Conservation (phyloP, 2,888 invertebrate genomes). For the Caradrina clavipalpis region DNA sequence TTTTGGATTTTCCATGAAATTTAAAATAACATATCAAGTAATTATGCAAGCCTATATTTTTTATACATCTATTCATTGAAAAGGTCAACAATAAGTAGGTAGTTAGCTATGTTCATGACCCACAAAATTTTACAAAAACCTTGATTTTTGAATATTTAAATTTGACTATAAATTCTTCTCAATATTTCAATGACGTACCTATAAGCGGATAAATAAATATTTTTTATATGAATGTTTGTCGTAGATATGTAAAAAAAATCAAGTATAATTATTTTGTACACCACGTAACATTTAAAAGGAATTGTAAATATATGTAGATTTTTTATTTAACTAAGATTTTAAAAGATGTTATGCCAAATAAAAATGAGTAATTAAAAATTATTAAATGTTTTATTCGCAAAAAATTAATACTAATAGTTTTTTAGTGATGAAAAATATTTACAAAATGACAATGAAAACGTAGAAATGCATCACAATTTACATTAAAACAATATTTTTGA, state of each 20-base stretch:
- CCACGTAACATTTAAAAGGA: conserved; percentile 43
- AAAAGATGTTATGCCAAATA: conserved; percentile 72
- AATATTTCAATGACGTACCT: not conserved
- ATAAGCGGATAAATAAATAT: not conserved
- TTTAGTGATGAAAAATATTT: conserved; percentile 24
- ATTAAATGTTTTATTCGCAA: conserved; percentile 51
- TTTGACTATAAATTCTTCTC: not conserved
- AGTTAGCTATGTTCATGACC: not conserved
- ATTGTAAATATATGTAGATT: conserved; percentile 61
- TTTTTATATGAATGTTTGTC: not conserved
- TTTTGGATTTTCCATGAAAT: too few relatives aligned
- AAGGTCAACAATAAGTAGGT: conserved; percentile 19
- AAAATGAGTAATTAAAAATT: conserved; percentile 51
- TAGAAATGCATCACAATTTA: conserved; percentile 13
- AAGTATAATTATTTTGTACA: conserved; percentile 9
- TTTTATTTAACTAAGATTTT: conserved; percentile 50
- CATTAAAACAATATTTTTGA: not conserved
- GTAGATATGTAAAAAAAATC: not conserved
- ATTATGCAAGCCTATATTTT: too few relatives aligned
- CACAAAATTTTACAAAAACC: conserved; percentile 13
- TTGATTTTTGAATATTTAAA: conserved; percentile 13
- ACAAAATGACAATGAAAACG: conserved; percentile 36
- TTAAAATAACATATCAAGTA: too few relatives aligned
- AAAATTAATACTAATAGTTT: not conserved
- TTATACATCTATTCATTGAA: not conserved